Evolutionary conservation across 2,113 vertebrate species (phyloP), one percentile per base, ranked within the genome.

Genomic region (Patagioenas fasciata): DNA sequence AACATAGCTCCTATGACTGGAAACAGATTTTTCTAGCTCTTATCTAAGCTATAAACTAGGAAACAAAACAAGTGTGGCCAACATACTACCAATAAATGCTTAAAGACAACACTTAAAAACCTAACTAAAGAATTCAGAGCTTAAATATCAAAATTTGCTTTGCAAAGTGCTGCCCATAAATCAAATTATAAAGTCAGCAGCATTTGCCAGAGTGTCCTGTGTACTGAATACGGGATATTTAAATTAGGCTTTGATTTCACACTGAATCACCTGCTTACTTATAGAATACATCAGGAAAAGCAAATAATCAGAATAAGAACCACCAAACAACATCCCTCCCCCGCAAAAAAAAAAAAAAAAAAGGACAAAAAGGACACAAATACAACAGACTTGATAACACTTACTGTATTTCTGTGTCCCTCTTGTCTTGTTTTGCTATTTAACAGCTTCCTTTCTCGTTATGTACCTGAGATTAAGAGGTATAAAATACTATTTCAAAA

Each of bases 401-500:
- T 97, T 97, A 97, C 95, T 97, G 91, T 91, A 94, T 92, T 96
- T 97, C 93, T 98, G 91, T 98, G 96, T 92, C 97, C 93, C 97
- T 97, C 96, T 92, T 97, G 96, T 93, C 96, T 96, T 96, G 96
- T 93, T 97, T 97, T 97, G 95, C 96, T 98, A 98, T 95, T 97
- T 97, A 96, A 97, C 94, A 98, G 97, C 95, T 97, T 98, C 91
- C 97, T 94, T 97, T 97, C 62, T 84, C 91, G 92, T 97, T 97
- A 96, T 95, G 91, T 91, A 97, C 96, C 96, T 97, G 96, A 98
- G 95, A 97, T 98, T 96, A 96, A 97, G 97, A 98, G 96, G 96
- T 97, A 97, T 97, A 97, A 97, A 96, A 98, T 91, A 97, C 97
- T 96, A 97, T 96, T 97, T 97, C 97, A 98, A 97, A 98, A 97